Conservation (phyloP, 23 tunicate species). For the Trididemnum miniatum region DNA sequence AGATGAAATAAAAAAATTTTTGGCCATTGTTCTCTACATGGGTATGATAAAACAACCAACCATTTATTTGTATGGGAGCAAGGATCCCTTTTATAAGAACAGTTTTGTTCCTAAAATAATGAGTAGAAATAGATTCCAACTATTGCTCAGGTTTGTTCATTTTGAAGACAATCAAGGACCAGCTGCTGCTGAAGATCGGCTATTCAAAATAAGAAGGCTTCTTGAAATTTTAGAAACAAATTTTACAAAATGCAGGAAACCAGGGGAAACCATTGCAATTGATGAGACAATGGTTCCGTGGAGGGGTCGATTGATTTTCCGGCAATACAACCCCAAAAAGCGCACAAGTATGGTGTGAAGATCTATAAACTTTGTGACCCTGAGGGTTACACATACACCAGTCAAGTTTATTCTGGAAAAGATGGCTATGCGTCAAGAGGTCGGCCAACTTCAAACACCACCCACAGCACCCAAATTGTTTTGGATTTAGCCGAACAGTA, state of each 20-base stretch:
- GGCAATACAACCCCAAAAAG: slow-evolving; percentile 12
- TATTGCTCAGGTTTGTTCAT: slow-evolving; percentile 1
- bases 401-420: slow-evolving; percentile 12
- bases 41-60: slow-evolving; percentile 16
- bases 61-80: not conserved
- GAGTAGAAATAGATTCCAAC: slow-evolving; percentile 7
- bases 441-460: not conserved
- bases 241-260: not conserved
- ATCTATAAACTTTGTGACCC: slow-evolving; percentile 12
- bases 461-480: slow-evolving; percentile 19
- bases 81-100: slow-evolving; percentile 19
- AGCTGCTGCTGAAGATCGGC: not conserved
- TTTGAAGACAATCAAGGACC: slow-evolving; percentile 1
- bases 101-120: slow-evolving; percentile 16
- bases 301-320: slow-evolving; percentile 28
- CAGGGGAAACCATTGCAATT: slow-evolving; percentile 3
- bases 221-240: not conserved
- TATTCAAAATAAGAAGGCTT: not conserved
- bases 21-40: slow-evolving; percentile 20
- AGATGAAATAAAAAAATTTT: slow-evolving; percentile 8
- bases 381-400: slow-evolving; percentile 6
- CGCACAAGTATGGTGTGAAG: slow-evolving; percentile 15
- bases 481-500: not conserved
- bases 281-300: slow-evolving; percentile 21
- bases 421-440: not conserved